Base-by-base conservation (phyloP, 92 coral and sea anemone species). In the Epizoanthus scotinus region DNA sequence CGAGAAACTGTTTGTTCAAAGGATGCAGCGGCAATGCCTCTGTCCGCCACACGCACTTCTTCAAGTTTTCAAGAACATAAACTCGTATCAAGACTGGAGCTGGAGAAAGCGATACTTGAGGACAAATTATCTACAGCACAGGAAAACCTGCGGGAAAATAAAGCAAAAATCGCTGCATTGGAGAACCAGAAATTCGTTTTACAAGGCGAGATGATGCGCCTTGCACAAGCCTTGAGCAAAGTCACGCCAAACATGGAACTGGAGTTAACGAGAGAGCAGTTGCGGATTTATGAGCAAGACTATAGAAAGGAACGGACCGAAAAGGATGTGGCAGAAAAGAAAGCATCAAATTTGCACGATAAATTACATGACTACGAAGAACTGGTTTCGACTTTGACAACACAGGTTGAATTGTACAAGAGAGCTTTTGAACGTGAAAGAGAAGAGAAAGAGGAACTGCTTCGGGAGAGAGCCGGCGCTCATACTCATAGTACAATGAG, bases 321-420 rank as follows among this genome's bases (percentile, higher is more conserved):
- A 24, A 91, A 90, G 62, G 94, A 88, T 25, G 81, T 70, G 22
- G 90, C 94, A 68, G 91, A 96, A 83, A 85, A 84, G 24, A 90
- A 87, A 72, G 85, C 88, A 29, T 89, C 93, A 73, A 84, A 64
- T 61, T 77, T 89, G 21, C 66, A 87, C 27, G 87, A 78, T 68
- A 87, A 90, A 74, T 78, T 96, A 21, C 85, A 88, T 2, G 99
- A 89, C 40, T 86, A 84, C 36, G 95, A 96, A 63, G 98, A 93
- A 38, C 83, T 96, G 25, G 90, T 96, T 29, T 88, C 92, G 25
- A 86, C 80, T 36, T 88, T 96, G 17, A 91, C 96, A 0, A 86
- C 90, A 20, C 96, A 96, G 62, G 85, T 93, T 21, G 99, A 96
- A 79, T 81, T 94, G 83, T 96, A 92, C 59, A 96, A 96, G 64